Conservation (phyloP, 1,140 invertebrate species). For the Hyposmocoma kahamanoa region DNA sequence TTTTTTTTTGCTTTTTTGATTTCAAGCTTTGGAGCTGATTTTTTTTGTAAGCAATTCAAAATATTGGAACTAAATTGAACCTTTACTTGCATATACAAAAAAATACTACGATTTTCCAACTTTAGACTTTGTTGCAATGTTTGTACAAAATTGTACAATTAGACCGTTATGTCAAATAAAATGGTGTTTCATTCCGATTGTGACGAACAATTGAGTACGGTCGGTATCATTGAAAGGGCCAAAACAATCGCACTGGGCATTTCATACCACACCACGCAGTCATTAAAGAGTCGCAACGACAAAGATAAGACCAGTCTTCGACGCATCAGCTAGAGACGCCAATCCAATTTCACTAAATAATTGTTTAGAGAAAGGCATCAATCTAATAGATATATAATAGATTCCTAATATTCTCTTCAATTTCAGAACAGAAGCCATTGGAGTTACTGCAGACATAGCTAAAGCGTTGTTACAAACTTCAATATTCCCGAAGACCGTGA, state of each 20-base stretch:
- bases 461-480: constrained; percentile 59
- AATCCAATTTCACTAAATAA: constrained; percentile 23
- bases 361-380: constrained; percentile 20
- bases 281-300: constrained; percentile 31
- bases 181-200: too few relatives aligned
- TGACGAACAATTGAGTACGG: too few relatives aligned
- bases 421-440: constrained; percentile 44
- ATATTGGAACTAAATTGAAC: too few relatives aligned
- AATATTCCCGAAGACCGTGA: constrained; percentile 28
- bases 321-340: constrained; percentile 25
- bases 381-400: constrained; percentile 51
- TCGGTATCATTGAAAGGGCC: too few relatives aligned
- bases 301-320: constrained; percentile 27
- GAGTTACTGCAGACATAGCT: constrained; percentile 53
- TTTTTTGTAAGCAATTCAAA: too few relatives aligned
- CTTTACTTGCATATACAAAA: too few relatives aligned
- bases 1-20: too few relatives aligned
- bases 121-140: too few relatives aligned
- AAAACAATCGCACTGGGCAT: constrained; percentile 11
- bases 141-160: too few relatives aligned
- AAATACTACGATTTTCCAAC: too few relatives aligned
- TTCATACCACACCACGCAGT: constrained; percentile 44
- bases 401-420: constrained; percentile 44
- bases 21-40: too few relatives aligned
- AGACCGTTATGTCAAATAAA: too few relatives aligned